Base-by-base conservation (phyloP, 2,113 vertebrate genomes). In the Crotophaga sulcirostris region DNA sequence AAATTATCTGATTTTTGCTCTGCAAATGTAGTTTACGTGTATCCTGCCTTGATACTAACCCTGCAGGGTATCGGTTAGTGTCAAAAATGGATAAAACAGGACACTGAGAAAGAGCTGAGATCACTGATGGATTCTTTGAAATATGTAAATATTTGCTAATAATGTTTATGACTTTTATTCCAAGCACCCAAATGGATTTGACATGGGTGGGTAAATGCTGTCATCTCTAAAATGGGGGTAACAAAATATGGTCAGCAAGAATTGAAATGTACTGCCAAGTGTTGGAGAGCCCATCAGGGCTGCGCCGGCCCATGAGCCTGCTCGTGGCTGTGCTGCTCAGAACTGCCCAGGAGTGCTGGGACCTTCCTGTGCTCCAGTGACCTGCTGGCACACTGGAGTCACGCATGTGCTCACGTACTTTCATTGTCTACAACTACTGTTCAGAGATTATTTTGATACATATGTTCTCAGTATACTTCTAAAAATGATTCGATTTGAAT, bases 341-440 rank as follows among this genome's bases (percentile, higher is more conserved):
- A 58, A 29, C 51, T 18, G 13, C n/a, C 58, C n/a, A 3, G 11
- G 52, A 42, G 44, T 7, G 16, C 16, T 16, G 20, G 34, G 56
- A 26, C 31, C 24, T 75, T 47, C 10, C 45, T 11, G 5, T 26
- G 52, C 36, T 75, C 38, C 34, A 6, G 2, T 29, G 28, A 26
- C 23, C 51, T 60, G 40, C 47, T 73, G 33, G 25, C 49, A 59
- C 1, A 0, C 63, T 47, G 63, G 25, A 56, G 29, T 58, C 24
- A 63, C 0, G 0, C 29, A 5, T 4, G 0, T 14, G 21, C 52
- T 52, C 4, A 1, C 31, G 44, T 24, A 42, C 21, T 75, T 34
- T 63, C 33, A 21, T 40, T 51, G 38, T 21, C n/a, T 33, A 33
- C 25, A 81, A 21, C n/a, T 76, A 3, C 26, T 28, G 11, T 49